phyloP scores from a whole-genome alignment of 1,140 invertebrate species.

The Ceratosolen solmsi region DNA sequence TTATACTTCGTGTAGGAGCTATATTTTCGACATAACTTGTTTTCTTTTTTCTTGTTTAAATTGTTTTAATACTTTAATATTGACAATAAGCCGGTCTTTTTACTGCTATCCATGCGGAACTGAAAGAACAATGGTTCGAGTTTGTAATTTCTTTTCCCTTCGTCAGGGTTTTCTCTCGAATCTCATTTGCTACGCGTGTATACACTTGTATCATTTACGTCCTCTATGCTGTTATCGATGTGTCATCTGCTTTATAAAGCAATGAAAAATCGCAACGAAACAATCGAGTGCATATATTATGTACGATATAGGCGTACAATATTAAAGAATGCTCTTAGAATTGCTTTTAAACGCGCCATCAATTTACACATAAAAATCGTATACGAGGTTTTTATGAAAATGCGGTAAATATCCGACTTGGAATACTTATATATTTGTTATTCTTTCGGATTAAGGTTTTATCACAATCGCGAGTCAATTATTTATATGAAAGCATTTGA shows the following conservation, averaged over 20 bases:
- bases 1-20: slow-evolving; percentile 6
- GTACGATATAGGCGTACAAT: not conserved
- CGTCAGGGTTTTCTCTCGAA: not conserved
- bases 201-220: not conserved
- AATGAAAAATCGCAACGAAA: slow-evolving; percentile 35
- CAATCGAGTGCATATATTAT: slow-evolving; percentile 1
- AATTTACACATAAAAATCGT: slow-evolving; percentile 38
- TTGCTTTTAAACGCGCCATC: not conserved
- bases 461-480: slow-evolving; percentile 28
- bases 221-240: slow-evolving; percentile 15
- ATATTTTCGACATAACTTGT: slow-evolving; percentile 15
- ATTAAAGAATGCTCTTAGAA: not conserved
- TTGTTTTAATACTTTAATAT: slow-evolving; percentile 33
- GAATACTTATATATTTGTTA: slow-evolving; percentile 9
- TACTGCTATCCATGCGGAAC: not conserved
- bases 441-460: not conserved
- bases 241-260: not conserved
- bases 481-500: slow-evolving; percentile 19
- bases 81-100: not conserved
- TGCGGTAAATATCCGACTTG: not conserved
- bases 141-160: slow-evolving; percentile 1
- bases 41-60: not conserved
- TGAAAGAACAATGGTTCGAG: not conserved
- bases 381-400: slow-evolving; percentile 32
- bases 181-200: not conserved